Base-by-base conservation (phyloP, 2,888 invertebrate species). In the Nomada fabriciana region DNA sequence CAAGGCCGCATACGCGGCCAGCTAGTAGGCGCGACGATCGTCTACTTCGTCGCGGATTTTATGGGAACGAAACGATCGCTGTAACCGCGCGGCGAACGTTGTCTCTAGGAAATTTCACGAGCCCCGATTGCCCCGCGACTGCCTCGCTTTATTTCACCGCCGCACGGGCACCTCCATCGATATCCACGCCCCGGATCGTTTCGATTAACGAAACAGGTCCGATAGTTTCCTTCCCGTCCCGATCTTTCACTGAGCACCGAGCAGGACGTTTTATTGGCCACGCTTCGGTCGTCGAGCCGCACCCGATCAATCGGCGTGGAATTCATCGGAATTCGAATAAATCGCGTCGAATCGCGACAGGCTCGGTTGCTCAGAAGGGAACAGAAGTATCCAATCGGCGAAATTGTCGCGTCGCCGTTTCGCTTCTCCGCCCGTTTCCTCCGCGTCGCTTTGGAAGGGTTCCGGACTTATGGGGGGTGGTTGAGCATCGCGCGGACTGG, bases 301-400 rank as follows among this genome's bases (percentile, higher is more conserved):
- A 29, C 52, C 15, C 52, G 61, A 57, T 78, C 75, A 73, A 83
- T 78, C 83, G 83, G 15, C 64, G 52, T 25, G 36, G 53, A 74
- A 68, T 72, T 78, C 83, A 70, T 79, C 70, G 42, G 80, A 60
- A 80, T 77, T 72, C 78, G 52, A 78, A 74, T 74, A 75, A 76
- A 84, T 76, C 79, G 78, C 55, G 52, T 59, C n/a, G 69, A 59
- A 67, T 67, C 47, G 67, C 69, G 71, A 47, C 50, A 29, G 60
- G 29, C 52, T 70, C 63, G 70, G 71, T 50, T 61, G 76, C 61
- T 59, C 69, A 69, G 73, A 65, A 29, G 67, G 57, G 73, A 76
- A 86, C 83, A 83, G 83, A 76, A 60, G 73, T 79, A 76, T 84
- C 75, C 83, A 84, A 83, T 86, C 86, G 86, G 69, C 79, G 86